phyloP scores from a whole-genome alignment of 2,888 invertebrate genomes.

The Drosophila algonquin region DNA sequence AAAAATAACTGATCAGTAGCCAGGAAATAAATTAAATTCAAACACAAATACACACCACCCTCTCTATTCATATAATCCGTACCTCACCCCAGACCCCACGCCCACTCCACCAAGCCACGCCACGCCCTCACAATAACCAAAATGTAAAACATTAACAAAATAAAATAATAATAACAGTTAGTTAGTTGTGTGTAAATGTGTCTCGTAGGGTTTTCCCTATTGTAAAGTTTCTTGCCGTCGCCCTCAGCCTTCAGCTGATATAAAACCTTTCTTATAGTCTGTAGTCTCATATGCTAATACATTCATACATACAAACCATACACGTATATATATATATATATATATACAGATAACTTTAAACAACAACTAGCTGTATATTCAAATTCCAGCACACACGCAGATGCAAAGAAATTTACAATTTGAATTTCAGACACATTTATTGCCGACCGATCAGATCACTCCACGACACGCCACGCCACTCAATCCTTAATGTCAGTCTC shows the following conservation, averaged over 20 bases:
- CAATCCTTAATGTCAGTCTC: constrained; percentile 70
- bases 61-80: constrained; percentile 3
- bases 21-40: constrained; percentile 35
- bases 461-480: constrained; percentile 42
- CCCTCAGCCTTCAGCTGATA: constrained; percentile 45
- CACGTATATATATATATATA: constrained; percentile 45
- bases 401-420: constrained; percentile 20
- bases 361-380: constrained; percentile 72
- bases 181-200: constrained; percentile 60
- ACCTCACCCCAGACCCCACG: background rate
- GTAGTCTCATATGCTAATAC: constrained; percentile 71
- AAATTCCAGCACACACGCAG: constrained; percentile 56
- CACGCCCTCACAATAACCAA: constrained; percentile 20
- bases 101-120: background rate
- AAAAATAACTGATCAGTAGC: constrained; percentile 42
- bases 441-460: constrained; percentile 9
- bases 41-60: constrained; percentile 10
- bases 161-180: constrained; percentile 20
- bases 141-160: constrained; percentile 28
- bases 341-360: constrained; percentile 64
- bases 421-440: constrained; percentile 12
- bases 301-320: constrained; percentile 64
- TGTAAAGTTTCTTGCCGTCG: constrained; percentile 58
- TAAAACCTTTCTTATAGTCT: constrained; percentile 68
- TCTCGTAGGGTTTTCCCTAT: constrained; percentile 39